Percentiles rank a stretch among this genome's conserved stretches.
Evolutionary conservation across 1,140 invertebrate species (phyloP).

Genomic region (Drosophila mayri): DNA sequence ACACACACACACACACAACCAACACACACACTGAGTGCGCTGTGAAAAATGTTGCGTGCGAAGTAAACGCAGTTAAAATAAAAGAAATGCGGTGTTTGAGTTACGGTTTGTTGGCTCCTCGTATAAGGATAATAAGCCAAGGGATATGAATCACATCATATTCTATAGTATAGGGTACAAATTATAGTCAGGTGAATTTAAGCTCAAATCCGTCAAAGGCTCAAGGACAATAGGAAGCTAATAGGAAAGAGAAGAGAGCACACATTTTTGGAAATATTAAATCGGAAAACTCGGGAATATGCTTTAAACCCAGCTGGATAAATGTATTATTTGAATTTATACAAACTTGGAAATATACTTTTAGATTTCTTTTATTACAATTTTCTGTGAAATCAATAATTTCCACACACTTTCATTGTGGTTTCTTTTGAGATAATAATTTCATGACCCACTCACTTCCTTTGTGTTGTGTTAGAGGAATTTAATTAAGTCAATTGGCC

Average conservation of each 20-base stretch:
- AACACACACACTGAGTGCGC: background rate
- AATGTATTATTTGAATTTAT: background rate
- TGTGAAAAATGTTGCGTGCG: conserved; percentile 68
- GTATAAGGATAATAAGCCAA: conserved; percentile 48
- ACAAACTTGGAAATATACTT: background rate
- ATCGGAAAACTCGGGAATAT: background rate
- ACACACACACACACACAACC: background rate
- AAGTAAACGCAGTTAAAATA: conserved; percentile 32
- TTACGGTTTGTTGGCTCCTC: conserved; percentile 54
- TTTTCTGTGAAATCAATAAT: background rate
- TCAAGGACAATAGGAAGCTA: background rate
- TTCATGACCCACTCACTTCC: background rate
- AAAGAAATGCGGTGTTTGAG: conserved; percentile 40
- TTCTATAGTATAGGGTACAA: background rate
- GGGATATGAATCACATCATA: conserved; percentile 19
- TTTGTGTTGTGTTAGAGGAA: background rate
- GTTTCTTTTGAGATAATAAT: background rate
- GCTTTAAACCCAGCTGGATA: background rate
- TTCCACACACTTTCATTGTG: background rate
- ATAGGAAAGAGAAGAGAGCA: background rate
- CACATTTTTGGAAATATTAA: background rate
- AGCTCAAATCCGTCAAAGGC: background rate
- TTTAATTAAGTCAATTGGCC: conserved; percentile 4
- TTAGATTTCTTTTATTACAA: background rate
- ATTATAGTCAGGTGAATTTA: conserved; percentile 8